Evolutionary conservation across 2,888 invertebrate genomes (phyloP), one percentile per base, ranked within the genome.

Genomic region (Zele albiditarsus): DNA sequence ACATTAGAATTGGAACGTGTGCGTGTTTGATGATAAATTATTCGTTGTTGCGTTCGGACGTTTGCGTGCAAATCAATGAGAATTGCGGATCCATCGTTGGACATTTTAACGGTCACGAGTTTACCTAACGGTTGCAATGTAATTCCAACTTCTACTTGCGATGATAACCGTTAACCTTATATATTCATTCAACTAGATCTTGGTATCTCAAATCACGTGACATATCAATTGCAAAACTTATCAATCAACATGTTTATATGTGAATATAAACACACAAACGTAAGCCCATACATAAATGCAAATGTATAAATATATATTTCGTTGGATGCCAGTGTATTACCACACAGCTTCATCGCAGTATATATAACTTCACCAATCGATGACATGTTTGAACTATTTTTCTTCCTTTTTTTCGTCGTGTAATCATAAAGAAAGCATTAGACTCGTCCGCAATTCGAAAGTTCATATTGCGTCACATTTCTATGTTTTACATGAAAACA

Each of bases 81-180:
- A 42, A 53, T 53, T 20, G 53, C 20, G 53, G 53, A 53, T 53
- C 53, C 53, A 20, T 53, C 53, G n/a, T 53, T 53, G 53, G 20
- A 53, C 53, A 20, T 53, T 53, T 63, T 63, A 63, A 63, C 63
- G 63, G 63, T 63, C 63, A 63, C 38, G 33, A 33, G 63, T 63
- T 63, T 63, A 63, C 63, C 63, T 63, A 63, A 63, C 63, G 63
- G 63, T 63, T 33, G 33, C 63, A 63, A 28, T 63, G 63, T 33
- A 23, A 63, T 33, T 63, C 23, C 33, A 63, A 63, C 63, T 63
- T 63, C 63, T 38, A 33, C 33, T 63, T 33, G 63, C n/a, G 63
- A 63, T 20, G 63, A 63, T 63, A 27, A 63, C 63, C 63, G 63
- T 63, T 63, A 63, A 63, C 63, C 63, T 31, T 33, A 53, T 53